Base-by-base conservation (phyloP, 2,888 invertebrate species). In the Dryadula phaetusa region DNA sequence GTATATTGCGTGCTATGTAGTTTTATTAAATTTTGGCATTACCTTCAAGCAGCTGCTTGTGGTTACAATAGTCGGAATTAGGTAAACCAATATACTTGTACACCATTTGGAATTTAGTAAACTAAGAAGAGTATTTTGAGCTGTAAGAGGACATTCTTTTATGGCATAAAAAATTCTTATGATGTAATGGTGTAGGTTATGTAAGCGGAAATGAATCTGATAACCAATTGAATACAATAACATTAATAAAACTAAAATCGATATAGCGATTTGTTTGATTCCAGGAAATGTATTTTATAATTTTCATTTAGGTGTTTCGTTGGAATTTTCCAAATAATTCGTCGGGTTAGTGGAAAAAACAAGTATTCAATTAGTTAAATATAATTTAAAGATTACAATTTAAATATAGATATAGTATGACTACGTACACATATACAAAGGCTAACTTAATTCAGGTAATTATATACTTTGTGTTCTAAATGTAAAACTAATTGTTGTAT, bases 1-100 rank as follows among this genome's bases (percentile, higher is more conserved):
- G 32, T 28, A 42, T 40, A 56, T 64, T 64, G 70, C 64, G 61
- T 64, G 67, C 64, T 42, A 56, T 34, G 20, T 62, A 49, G 54
- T 62, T 67, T 58, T 70, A 64, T 62, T 67, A 52, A 70, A 70
- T 49, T 61, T 60, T 22, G 58, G 47, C 6, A 34, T 44, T 37
- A 54, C 53, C 63, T 32, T 52, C 16, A 52, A 52, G 52, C 44
- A 42, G 34, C 42, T 28, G 60, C 28, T 16, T 28, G 42, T 12
- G n/a, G 22, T 40, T 16, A 37, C 20, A 14, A 37, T 22, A 20
- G 14, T 47, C 25, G 25, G 20, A 14, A 16, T 16, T 28, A 28
- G 10, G 28, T 28, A 3, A n/a, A 52, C 16, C 52, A 12, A 52
- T 32, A 10, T 22, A 54, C n/a, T n/a, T 56, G n/a, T 5, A 22